Evolutionary conservation across 2,113 vertebrate species (phyloP), one percentile per base, ranked within the genome.

Genomic region (Hydrochoerus hydrochaeris): DNA sequence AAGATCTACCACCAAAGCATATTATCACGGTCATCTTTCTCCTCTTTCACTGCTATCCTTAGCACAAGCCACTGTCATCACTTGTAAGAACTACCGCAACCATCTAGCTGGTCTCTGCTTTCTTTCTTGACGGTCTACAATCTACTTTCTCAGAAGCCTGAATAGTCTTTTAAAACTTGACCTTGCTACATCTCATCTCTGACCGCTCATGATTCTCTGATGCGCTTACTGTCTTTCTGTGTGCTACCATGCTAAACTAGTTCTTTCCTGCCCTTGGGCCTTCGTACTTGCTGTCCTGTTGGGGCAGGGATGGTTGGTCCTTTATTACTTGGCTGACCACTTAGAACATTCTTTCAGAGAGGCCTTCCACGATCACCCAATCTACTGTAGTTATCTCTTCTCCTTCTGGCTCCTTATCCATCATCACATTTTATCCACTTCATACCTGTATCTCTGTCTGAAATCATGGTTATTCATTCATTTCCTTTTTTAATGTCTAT

Each of bases 341-440:
- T 96, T 75, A 90, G 95, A 97, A 97, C 81, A 89, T 54, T 44
- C 88, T 94, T 78, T 96, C 91, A 95, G 91, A 77, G 75, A 93
- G 93, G 60, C 38, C 54, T 96, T 35, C 63, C 44, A 78, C 85
- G 52, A 32, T 73, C 54, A 49, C 35, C 19, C 73, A 84, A 26
- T 93, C 95, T 92, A 63, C 94, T 90, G 52, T 28, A 85, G 83
- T 95, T 32, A 96, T 96, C 90, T 91, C 38, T 35, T 96, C 62
- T 80, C 49, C 84, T 89, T n/a, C 28, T 52, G 75, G 91, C 62
- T 95, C 90, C 84, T 88, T 73, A 77, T 60, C 75, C 26, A 84
- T 69, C 65, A 91, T 84, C 67, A 19, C 38, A 26, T 63, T 90
- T 87, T 82, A 58, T 81, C 73, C 32, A 62, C 86, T 91, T 93